Evolutionary conservation across 2,797 vertebrate genomes (phyloP).

Genomic region (Amazona finschi): DNA sequence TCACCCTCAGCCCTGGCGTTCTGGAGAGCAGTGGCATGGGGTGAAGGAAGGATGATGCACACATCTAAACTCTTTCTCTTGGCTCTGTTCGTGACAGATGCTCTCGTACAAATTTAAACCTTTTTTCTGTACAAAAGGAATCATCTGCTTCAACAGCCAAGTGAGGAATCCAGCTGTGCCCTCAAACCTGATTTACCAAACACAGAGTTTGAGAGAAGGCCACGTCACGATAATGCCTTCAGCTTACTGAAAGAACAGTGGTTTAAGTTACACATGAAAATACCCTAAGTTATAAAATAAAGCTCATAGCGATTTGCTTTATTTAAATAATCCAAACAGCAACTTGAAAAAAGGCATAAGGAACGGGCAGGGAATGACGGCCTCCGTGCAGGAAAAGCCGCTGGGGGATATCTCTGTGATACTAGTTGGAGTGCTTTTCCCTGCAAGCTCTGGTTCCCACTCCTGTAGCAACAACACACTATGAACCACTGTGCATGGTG

Average conservation of each 20-base stretch:
- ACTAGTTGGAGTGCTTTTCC: background rate
- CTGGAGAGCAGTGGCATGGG: background rate
- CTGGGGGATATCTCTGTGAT: background rate
- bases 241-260: background rate
- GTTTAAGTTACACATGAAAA: background rate
- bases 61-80: background rate
- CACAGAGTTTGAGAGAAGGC: background rate
- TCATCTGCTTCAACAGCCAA: background rate
- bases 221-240: fast-evolving
- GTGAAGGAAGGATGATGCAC: background rate
- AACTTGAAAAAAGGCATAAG: background rate
- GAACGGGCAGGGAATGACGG: background rate
- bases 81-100: background rate
- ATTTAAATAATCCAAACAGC: background rate
- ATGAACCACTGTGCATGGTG: fast-evolving
- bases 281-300: background rate
- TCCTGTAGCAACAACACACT: background rate
- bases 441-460: background rate
- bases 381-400: background rate
- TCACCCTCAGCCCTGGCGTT: fast-evolving
- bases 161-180: background rate
- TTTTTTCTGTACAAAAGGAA: background rate
- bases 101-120: background rate
- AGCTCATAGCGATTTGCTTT: background rate
- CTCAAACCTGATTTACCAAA: background rate